Conservation (phyloP, 2,797 vertebrate species). For the Tragopan temminckii region DNA sequence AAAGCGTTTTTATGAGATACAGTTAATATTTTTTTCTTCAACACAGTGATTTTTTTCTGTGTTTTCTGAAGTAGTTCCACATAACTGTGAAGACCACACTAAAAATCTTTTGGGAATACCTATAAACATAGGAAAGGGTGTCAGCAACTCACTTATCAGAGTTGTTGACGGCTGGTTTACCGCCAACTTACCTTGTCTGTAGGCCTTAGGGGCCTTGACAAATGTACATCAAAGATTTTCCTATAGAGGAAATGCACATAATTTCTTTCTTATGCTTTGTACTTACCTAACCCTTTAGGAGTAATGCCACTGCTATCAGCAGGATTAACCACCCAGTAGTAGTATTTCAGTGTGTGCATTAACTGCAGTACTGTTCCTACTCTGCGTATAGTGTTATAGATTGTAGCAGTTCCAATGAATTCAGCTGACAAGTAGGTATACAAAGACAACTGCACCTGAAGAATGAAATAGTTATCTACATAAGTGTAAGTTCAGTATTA, state of each 20-base stretch:
- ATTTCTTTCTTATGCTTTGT: neutral
- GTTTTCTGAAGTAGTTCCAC: neutral
- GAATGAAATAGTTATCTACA: neutral
- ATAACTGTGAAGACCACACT: neutral
- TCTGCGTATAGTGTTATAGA: conserved; percentile 94
- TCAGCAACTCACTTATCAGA: neutral
- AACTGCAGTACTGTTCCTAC: conserved; percentile 95
- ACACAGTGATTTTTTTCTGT: neutral
- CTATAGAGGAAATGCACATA: neutral
- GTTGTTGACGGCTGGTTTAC: neutral
- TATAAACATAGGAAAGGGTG: neutral
- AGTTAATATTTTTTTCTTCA: neutral
- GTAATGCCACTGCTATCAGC: conserved; percentile 93
- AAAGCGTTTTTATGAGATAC: neutral
- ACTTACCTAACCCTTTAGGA: conserved; percentile 93
- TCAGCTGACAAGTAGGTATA: conserved; percentile 95
- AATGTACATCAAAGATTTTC: neutral
- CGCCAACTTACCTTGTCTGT: neutral
- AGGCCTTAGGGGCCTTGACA: neutral
- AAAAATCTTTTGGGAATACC: neutral
- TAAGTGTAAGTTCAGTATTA: neutral
- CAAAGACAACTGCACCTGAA: conserved; percentile 90
- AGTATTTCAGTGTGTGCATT: conserved; percentile 97
- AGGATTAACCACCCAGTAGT: conserved; percentile 97
- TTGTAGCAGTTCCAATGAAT: conserved; percentile 96